phyloP scores from a whole-genome alignment of 2,797 vertebrate genomes.

The Enteromius fasciolatus region DNA sequence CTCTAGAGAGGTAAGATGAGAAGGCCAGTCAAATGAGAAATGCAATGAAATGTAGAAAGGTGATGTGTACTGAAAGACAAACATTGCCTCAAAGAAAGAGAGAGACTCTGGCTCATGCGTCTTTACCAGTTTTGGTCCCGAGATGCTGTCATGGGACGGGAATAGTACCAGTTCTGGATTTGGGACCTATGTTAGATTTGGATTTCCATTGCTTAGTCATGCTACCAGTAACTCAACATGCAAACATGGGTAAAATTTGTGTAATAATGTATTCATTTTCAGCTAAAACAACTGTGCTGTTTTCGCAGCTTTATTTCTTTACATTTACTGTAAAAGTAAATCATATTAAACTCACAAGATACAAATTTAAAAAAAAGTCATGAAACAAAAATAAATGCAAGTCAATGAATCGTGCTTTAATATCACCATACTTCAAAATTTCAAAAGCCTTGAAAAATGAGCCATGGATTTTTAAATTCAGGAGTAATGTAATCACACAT shows the following conservation, averaged over 20 bases:
- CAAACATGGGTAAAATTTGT: not conserved
- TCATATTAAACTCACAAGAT: not conserved
- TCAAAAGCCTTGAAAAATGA: not conserved
- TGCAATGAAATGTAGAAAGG: conserved; percentile 4
- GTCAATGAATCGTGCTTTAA: not conserved
- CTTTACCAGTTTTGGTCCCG: not conserved
- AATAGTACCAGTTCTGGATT: conserved; percentile 2
- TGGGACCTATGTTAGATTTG: not conserved
- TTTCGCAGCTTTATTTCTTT: not conserved
- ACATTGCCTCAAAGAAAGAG: conserved; percentile 18
- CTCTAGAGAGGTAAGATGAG: conserved; percentile 6
- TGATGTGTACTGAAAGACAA: not conserved
- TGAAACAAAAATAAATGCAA: not conserved
- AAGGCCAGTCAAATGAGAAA: conserved; percentile 19
- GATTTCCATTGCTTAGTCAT: not conserved
- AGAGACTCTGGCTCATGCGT: not conserved
- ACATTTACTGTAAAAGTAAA: not conserved
- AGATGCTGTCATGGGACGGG: not conserved
- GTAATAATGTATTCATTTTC: not conserved
- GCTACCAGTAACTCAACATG: not conserved
- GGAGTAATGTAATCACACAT: not conserved
- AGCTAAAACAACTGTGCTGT: not conserved
- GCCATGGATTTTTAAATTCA: not conserved
- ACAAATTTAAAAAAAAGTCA: not conserved
- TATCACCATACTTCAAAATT: not conserved